Evolutionary conservation across 2,113 vertebrate species (phyloP), one percentile per base, ranked within the genome.

Genomic region (Gnathonemus longibarbis): DNA sequence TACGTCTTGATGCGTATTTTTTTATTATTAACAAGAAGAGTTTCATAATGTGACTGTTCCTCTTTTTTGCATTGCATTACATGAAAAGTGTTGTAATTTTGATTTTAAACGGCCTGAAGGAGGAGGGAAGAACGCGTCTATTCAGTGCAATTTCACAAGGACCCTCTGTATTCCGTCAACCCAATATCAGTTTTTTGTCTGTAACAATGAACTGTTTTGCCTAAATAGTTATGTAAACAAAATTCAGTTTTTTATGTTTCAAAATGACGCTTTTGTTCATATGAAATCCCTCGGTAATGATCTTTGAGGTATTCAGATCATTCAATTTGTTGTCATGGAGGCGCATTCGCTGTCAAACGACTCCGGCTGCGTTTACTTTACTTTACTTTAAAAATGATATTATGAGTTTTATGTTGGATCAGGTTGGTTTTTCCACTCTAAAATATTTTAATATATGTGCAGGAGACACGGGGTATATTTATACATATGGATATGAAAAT

Each of bases 1-100:
- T 84, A 2, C 83, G 10, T 24, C 21, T 10, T 45, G 45, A 42
- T 42, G 9, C 5, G 80, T 84, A 84, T 84, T 42, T 53, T 52
- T 53, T 84, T 17, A 19, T 49, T 17, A 52, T 39, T 52, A 19
- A n/a, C 85, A 17, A 87, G 85, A 53, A 35, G 11, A 17, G 48
- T 87, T 53, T 56, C 49, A 35, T 87, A 21, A 53, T 87, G 31
- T 53, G 31, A 56, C 15, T 50, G 85, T 87, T 87, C 85, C 85
- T 56, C 27, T 87, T 53, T 87, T 87, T 52, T 84, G 58, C n/a
- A 27, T 84, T 84, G 45, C 83, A 84, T 84, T 24, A 24, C 83
- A 56, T 53, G 27, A 53, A 87, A 53, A 7, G 45, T 80, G 74
- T 85, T 85, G 42, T 45, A 85, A 50, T 86, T 86, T 50, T 31